Evolutionary conservation across 2,113 vertebrate species (phyloP).

Genomic region (Anarhynchus alexandrinus): DNA sequence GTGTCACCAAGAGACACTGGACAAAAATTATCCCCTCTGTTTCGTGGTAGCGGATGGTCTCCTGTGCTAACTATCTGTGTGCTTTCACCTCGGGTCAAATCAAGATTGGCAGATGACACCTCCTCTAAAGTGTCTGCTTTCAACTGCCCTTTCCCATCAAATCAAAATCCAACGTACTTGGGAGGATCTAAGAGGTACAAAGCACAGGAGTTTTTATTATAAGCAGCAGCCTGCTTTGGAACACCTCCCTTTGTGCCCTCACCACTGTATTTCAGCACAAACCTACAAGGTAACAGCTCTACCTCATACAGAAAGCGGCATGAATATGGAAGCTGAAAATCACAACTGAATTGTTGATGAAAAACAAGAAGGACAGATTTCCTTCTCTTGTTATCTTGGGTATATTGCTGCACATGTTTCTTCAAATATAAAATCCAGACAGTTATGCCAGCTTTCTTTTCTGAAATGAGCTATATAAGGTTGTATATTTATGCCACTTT

Average conservation of each 20-base stretch:
- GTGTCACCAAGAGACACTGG: background rate
- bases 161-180: background rate
- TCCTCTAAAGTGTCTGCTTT: background rate
- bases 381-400: background rate
- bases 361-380: background rate
- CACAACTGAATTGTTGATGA: background rate
- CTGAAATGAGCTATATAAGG: background rate
- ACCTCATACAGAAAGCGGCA: rapidly evolving
- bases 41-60: rapidly evolving
- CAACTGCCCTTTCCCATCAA: background rate
- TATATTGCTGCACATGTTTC: background rate
- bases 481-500: background rate
- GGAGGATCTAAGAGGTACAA: background rate
- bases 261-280: background rate
- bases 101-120: background rate
- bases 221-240: background rate
- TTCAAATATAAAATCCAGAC: background rate
- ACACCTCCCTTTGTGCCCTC: background rate
- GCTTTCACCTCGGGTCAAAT: background rate
- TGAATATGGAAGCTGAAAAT: background rate
- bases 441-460: background rate
- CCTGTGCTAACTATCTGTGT: background rate
- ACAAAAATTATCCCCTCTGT: background rate
- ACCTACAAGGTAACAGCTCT: background rate
- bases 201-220: background rate